Base-by-base conservation (phyloP, 1,140 invertebrate genomes). In the Platyscapa corneri region DNA sequence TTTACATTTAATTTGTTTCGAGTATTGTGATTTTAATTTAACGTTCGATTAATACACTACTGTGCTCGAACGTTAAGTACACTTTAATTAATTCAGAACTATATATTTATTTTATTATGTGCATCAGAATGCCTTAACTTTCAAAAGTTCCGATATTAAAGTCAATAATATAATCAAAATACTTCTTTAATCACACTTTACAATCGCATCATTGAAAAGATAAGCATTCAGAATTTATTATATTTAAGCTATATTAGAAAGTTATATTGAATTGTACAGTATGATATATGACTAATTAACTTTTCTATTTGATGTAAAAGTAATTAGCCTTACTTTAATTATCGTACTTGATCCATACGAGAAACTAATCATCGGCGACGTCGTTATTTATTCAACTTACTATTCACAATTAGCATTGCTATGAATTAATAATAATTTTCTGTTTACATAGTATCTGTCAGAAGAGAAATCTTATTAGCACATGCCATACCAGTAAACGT, bases 381-480 rank as follows among this genome's bases (percentile, higher is more conserved):
- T 10, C 8, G 5, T 79, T 10, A 60, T 23, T 60, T 60, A 3
- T 60, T 27, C 6, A 27, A 60, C 3, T 60, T 27, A 27, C 14
- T 5, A 3, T 27, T 60, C 10, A 67, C 46, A 30, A 80, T n/a
- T 46, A 39, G 16, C 12, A 46, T 70, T 30, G 12, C 32, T 60
- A 49, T n/a, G 46, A 3, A 34, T 82, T 42, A 12, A n/a, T 30
- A 82, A 74, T 53, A 56, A 53, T 56, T 60, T 60, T 75, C 18
- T 75, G n/a, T 82, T 75, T 42, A 60, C 81, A 70, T 18, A 67
- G 56, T 32, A 77, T 64, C 56, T 14, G n/a, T 77, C 56, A 46
- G 65, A 34, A 77, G 82, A 83, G 53, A 77, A 65, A 49, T 67
- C 53, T 76, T 67, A 53, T 82, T 72, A 72, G 64, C 64, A n/a